Base-by-base conservation (phyloP, 2,888 invertebrate genomes). In the Hylaea fasciaria region DNA sequence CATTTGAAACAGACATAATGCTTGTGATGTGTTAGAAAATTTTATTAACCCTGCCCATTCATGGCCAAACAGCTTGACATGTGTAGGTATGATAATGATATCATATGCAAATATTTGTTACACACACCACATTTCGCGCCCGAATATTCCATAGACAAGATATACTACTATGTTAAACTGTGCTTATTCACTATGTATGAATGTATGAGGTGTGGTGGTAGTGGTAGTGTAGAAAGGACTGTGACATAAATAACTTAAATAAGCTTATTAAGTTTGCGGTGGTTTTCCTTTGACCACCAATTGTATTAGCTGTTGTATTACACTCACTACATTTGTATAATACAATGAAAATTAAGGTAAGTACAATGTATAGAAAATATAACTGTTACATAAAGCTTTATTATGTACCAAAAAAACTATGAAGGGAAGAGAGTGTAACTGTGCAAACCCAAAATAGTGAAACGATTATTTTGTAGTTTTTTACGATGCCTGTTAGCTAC, bases 91-190 rank as follows among this genome's bases (percentile, higher is more conserved):
- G 22, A n/a, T 12, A 57, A 62, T 66, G 58, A 64, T 58, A 57
- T 62, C 63, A 66, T 62, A 40, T 39, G 52, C 56, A 64, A 64
- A 62, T 49, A 62, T 57, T 56, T 52, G 62, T 41, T 47, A 49
- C 13, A 45, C 45, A 57, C 40, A 49, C 8, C 63, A 44, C 43
- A 13, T 48, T 17, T 59, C 9, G 37, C 48, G 35, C 12, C 52
- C 17, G 48, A 59, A 59, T 53, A 39, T 59, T 58, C 53, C 58
- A 48, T 53, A 37, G 57, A 13, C 16, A 14, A 40, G 49, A 12
- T 43, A 49, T 50, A n/a, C 29, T 50, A 45, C 17, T 16, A 45
- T 35, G 47, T 43, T 10, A 32, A 44, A 52, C 48, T 29, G 9
- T 16, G 16, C 13, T 11, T 14, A 47, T 49, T 49, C 22, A 53